Evolutionary conservation across 2,113 vertebrate species (phyloP).

Genomic region (Protobothrops mucrosquamatus): DNA sequence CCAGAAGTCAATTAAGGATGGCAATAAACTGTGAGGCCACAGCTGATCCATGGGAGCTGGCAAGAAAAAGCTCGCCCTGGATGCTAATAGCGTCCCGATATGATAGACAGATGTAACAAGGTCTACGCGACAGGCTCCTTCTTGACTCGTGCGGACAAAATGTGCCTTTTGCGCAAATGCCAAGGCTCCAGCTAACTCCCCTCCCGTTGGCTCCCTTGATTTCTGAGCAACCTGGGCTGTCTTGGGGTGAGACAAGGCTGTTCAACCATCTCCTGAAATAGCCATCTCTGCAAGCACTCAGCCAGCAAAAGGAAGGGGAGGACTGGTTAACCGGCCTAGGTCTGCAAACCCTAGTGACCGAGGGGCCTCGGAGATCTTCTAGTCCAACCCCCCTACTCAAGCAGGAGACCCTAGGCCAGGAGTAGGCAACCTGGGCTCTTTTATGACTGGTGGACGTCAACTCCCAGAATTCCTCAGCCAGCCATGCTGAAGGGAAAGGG

Average conservation of each 20-base stretch:
- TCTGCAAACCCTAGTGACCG: not conserved
- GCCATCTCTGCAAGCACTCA: not conserved
- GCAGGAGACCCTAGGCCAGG: too few species aligned
- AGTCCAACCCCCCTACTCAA: not conserved
- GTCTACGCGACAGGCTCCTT: not conserved
- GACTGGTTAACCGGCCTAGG: accelerated
- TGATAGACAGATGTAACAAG: not conserved
- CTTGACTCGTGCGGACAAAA: not conserved
- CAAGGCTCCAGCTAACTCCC: not conserved
- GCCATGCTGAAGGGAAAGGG: too few species aligned
- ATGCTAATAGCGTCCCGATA: not conserved
- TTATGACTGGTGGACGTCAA: too few species aligned
- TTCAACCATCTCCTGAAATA: not conserved
- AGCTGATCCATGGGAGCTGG: not conserved
- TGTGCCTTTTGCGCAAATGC: not conserved
- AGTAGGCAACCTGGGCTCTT: too few species aligned
- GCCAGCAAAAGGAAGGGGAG: not conserved
- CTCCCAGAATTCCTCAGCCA: too few species aligned
- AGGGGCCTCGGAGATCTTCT: not conserved
- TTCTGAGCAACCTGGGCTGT: too few species aligned
- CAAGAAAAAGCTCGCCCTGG: not conserved
- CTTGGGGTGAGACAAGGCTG: not conserved
- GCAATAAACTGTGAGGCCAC: not conserved
- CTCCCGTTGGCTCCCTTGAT: not conserved
- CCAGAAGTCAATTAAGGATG: not conserved